These are phyloP conservation scores for Leucophenga varia DNA, from an alignment of 1,140 invertebrate genomes.

Conservation along the genomic window DNA sequence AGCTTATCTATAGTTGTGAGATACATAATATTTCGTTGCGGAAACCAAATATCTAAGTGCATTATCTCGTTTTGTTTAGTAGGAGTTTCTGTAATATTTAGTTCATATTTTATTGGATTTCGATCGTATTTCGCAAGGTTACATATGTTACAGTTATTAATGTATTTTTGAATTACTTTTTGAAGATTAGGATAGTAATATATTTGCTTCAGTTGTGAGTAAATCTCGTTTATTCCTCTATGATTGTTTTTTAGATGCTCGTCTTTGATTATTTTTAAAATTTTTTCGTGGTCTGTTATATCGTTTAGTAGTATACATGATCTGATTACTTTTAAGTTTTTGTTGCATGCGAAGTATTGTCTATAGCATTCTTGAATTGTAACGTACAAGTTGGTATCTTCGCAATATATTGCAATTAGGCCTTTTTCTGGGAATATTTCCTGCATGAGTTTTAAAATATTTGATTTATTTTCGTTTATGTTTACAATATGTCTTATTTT, in stretches of 20 bases:
- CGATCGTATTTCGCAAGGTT: conserved; percentile 6
- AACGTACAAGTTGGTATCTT: no score
- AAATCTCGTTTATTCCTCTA: conserved; percentile 7
- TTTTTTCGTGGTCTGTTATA: conserved; percentile 1
- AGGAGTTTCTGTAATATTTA: conserved; percentile 5
- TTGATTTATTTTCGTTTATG: no score
- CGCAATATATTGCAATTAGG: conserved; percentile 3
- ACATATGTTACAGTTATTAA: conserved; percentile 6
- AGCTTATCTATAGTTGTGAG: conserved; percentile 4
- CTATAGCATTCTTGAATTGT: no score
- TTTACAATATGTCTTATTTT: no score
- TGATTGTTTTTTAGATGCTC: conserved; percentile 5
- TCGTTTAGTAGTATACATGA: conserved; percentile 7
- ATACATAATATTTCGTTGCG: conserved; percentile 1
- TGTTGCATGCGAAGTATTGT: no score
- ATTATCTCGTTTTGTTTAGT: not conserved
- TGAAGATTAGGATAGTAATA: conserved; percentile 3
- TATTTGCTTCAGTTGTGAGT: not conserved
- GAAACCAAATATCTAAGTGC: conserved; percentile 9
- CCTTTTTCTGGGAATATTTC: no score
- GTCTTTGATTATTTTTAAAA: conserved; percentile 1
- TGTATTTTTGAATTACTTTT: conserved; percentile 6
- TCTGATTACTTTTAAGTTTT: no score
- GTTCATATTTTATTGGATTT: conserved; percentile 1
- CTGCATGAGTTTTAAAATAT: no score